Evolutionary conservation across 2,113 vertebrate genomes (phyloP), one percentile per base, ranked within the genome.

Genomic region (Acrocephalus arundinaceus): DNA sequence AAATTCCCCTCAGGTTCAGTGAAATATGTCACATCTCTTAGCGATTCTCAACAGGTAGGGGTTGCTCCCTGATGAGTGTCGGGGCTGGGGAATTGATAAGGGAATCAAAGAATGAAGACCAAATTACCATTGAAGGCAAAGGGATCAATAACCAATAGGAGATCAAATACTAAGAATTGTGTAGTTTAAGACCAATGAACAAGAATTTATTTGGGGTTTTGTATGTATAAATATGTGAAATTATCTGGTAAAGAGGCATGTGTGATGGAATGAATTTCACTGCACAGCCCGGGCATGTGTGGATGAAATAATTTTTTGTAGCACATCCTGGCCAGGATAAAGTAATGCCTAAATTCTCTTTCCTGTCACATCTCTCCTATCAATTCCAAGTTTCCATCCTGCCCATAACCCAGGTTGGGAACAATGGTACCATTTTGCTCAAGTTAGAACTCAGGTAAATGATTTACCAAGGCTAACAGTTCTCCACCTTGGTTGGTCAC

Each of bases 281-380:
- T 62, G 57, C 57, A 72, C 57, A 52, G 19, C 39, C 25, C 0
- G 0, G 31, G 10, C 13, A 10, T 6, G 4, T 13, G 55, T 20
- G 48, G 31, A 45, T 72, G 16, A 45, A 83, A 72, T 52, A 31
- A 52, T 31, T 62, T 52, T 52, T 67, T 52, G 31, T 62, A 16
- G 31, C 21, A 45, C 46, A 31, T 72, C 31, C 20, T 62, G 31
- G 67, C 31, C 67, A 45, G 25, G 20, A 72, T 37, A 83, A 62
- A 72, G 8, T 37, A 31, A 72, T 62, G 16, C 21, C 31, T 31
- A 30, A 45, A 72, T 45, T 72, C 10, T 72, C 24, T 61, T 31
- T 45, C 80, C 35, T 82, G 15, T 22, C 28, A 49, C 28, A 59
- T 41, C 46, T 30, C 43, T 43, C 48, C n/a, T 22, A 55, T 48